A percentile compares a stretch with the other conserved stretches of the same genome.
Evolutionary conservation across 2,888 invertebrate species (phyloP).

Genomic region (Hypsopygia costalis): DNA sequence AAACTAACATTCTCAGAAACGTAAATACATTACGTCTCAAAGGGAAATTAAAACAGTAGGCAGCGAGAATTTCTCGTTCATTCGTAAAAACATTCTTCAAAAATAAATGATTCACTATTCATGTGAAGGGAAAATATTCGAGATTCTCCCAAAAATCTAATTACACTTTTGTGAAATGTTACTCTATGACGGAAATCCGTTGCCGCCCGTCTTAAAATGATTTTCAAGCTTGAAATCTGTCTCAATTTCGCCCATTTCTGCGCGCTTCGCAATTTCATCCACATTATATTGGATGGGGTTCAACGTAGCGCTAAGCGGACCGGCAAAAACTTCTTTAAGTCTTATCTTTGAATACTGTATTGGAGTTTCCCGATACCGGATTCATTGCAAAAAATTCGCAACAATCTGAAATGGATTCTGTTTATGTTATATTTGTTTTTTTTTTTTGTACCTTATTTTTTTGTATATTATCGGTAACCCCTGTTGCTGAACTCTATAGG

Average conservation of each 20-base stretch:
- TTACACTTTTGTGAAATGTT: conserved; percentile 36
- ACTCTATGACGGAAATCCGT: conserved; percentile 54
- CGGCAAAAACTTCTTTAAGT: conserved; percentile 18
- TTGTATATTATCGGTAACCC: too few relatives aligned
- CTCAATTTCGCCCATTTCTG: conserved; percentile 53
- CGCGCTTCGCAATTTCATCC: conserved; percentile 48
- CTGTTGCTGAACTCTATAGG: too few relatives aligned
- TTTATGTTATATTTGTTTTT: too few relatives aligned
- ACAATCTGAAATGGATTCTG: too few relatives aligned
- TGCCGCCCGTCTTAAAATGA: conserved; percentile 45
- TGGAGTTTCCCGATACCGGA: conserved; percentile 9
- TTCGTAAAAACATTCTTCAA: background rate
- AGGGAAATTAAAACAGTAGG: too few relatives aligned
- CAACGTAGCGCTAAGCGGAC: conserved; percentile 19
- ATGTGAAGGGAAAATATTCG: background rate
- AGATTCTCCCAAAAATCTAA: conserved; percentile 30
- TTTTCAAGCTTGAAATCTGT: conserved; percentile 57
- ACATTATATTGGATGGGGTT: conserved; percentile 40
- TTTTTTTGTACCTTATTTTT: too few relatives aligned
- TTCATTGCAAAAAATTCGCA: background rate
- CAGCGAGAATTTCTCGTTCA: too few relatives aligned
- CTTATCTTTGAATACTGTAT: conserved; percentile 14
- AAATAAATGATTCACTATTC: background rate
- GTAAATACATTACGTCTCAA: too few relatives aligned
- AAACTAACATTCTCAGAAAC: too few relatives aligned